Percentiles rank a stretch among this genome's conserved stretches.
These are phyloP conservation scores for Pseudopipra pipra DNA, from an alignment of 2,113 vertebrate species.

Conservation along the genomic window DNA sequence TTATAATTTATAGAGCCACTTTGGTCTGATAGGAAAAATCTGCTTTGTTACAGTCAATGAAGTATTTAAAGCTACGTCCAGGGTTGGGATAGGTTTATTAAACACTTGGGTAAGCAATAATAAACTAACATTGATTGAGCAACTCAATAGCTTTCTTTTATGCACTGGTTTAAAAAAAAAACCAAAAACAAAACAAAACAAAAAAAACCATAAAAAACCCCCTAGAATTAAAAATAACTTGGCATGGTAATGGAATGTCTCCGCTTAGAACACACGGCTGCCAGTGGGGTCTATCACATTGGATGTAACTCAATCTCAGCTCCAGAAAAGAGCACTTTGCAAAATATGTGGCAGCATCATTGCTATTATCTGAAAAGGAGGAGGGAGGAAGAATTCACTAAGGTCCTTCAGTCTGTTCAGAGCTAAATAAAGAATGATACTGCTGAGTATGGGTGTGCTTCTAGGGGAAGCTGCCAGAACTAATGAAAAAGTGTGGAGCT, in stretches of 20 bases:
- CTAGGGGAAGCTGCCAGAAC: slow-evolving; percentile 49
- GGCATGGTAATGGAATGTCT: slow-evolving; percentile 41
- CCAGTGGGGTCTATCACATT: slow-evolving; percentile 10
- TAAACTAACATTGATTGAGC: slow-evolving; percentile 74
- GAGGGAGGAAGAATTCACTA: background rate
- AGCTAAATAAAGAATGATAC: slow-evolving; percentile 61
- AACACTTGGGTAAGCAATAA: slow-evolving; percentile 79
- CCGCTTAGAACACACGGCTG: background rate
- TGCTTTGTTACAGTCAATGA: slow-evolving; percentile 75
- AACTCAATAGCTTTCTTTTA: slow-evolving; percentile 71
- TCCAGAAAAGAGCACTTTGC: slow-evolving; percentile 55
- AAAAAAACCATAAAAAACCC: background rate
- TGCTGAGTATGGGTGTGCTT: slow-evolving; percentile 39
- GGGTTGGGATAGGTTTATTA: slow-evolving; percentile 72
- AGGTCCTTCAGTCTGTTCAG: slow-evolving; percentile 62
- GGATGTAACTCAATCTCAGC: slow-evolving; percentile 43
- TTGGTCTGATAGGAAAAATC: slow-evolving; percentile 72
- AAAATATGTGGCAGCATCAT: slow-evolving; percentile 3
- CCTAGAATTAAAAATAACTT: slow-evolving; percentile 70
- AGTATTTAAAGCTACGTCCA: slow-evolving; percentile 71
- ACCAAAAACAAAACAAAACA: background rate
- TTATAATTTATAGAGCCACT: slow-evolving; percentile 75
- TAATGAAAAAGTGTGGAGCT: slow-evolving; percentile 36
- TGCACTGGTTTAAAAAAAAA: background rate
- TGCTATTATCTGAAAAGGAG: slow-evolving; percentile 36